Base-by-base conservation (phyloP, 1,140 invertebrate genomes). In the Bombus superbus region DNA sequence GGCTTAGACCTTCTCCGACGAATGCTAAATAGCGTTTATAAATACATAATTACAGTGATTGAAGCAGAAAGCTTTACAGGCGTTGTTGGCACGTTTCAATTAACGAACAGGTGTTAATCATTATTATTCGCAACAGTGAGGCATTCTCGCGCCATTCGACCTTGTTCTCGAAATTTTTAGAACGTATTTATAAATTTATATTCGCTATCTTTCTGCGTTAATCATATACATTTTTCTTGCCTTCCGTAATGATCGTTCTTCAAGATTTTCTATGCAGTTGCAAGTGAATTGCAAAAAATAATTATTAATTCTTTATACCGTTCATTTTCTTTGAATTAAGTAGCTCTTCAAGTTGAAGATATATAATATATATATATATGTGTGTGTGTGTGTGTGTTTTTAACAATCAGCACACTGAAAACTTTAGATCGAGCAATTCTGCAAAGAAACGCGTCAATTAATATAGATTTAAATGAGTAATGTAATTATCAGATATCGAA, bases 31-130 rank as follows among this genome's bases (percentile, higher is more conserved):
- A 35, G n/a, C 73, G n/a, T 53, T 53, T 75, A 75, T 75, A 75
- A 35, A 35, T 53, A 53, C 22, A 35, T 75, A 75, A 75, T 75
- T 75, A 75, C 32, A 75, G 71, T 73, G 71, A 73, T 73, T 73
- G 40, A 73, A 73, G 71, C 40, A 44, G 73, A 44, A 75, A 53
- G 73, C 73, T 47, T 74, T 32, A 25, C 18, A 74, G 44, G 22
- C 42, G 32, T 53, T 22, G 73, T 35, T 53, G 44, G 44, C 44
- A 53, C 44, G 73, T 75, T 75, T 75, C 44, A 75, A 75, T 75
- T 53, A 75, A 47, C 44, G 44, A n/a, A 32, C 73, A 75, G 44
- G 44, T 75, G 73, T 53, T 75, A 53, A 75, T 75, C 44, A 75
- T 75, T 75, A 75, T 75, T 75, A 75, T 53, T 75, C 32, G 15